Evolutionary conservation across 2,113 vertebrate species (phyloP), one percentile per base, ranked within the genome.

Genomic region (Melanerpes formicivorus): DNA sequence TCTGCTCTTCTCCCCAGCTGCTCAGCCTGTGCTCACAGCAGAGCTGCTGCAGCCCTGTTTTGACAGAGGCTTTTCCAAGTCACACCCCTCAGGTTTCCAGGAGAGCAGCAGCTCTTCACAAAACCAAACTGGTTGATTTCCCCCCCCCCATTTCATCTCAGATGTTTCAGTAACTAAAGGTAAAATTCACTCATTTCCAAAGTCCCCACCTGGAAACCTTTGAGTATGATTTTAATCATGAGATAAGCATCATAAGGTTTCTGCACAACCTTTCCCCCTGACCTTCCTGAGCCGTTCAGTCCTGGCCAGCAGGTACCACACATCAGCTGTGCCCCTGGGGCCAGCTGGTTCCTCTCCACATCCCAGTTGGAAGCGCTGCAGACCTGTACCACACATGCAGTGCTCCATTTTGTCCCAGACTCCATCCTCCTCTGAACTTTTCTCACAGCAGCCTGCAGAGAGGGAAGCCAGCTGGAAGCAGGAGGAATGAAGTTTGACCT

Each of bases 391-490:
- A 12, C 1, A 2, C 29, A 32, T 80, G 17, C 17, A 44, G 40
- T 3, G 26, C 44, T 91, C 56, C 83, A 14, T 67, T 93, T 83
- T 77, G 37, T 85, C 64, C 90, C 42, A 44, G 4, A 48, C 7
- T 52, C 80, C 64, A 82, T 67, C 60, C 55, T 78, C 52, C 48
- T 59, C 71, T 52, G 54, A 95, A 87, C n/a, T 30, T 90, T 92
- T 95, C 93, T 95, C 81, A 90, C 75, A 95, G 55, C 40, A 92
- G 62, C 21, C 60, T 65, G n/a, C 83, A 34, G 40, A 92, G 90
- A 52, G 60, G 84, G 75, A 95, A 92, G 87, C 56, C 94, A 95
- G 79, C 90, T 95, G 90, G 82, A 87, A 89, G 64, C 34, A 74
- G 67, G 16, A 19, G 85, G 82, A 91, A 90, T 56, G 52, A 69